Conservation (phyloP, 2,797 vertebrate genomes). For the Anguilla pacifica region DNA sequence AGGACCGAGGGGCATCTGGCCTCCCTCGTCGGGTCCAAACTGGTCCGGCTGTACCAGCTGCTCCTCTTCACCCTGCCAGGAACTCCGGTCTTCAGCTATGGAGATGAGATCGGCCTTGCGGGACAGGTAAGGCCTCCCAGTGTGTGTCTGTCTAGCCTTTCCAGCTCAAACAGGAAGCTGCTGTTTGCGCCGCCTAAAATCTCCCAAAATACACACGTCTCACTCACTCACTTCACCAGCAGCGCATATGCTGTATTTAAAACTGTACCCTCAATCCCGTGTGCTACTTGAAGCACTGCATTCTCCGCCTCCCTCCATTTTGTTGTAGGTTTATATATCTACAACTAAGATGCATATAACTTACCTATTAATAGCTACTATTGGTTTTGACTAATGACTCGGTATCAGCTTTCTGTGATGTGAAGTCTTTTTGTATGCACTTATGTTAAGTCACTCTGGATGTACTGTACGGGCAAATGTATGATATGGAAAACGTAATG, state of each 20-base stretch:
- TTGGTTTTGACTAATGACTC: neutral
- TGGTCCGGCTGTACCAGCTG: constrained; percentile 77
- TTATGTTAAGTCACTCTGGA: neutral
- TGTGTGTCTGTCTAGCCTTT: neutral
- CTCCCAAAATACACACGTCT: neutral
- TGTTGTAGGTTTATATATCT: neutral
- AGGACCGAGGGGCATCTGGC: constrained; percentile 59
- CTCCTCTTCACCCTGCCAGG: constrained; percentile 84
- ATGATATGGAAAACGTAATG: neutral
- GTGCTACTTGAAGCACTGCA: neutral
- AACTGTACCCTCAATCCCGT: neutral
- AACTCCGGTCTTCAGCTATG: constrained; percentile 83
- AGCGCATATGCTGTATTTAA: neutral
- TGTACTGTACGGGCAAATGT: too few relatives aligned
- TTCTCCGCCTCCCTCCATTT: neutral
- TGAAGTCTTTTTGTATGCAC: neutral
- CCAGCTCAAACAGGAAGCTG: neutral
- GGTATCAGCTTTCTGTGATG: neutral
- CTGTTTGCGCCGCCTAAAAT: neutral
- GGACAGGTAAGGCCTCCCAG: constrained; percentile 53
- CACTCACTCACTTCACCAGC: neutral
- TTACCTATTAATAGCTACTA: neutral
- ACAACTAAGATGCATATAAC: too few relatives aligned
- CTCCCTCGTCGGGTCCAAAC: constrained; percentile 25
- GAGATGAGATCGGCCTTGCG: constrained; percentile 83